Conservation (phyloP, 2,797 vertebrate genomes). For the Clarias pachynema region DNA sequence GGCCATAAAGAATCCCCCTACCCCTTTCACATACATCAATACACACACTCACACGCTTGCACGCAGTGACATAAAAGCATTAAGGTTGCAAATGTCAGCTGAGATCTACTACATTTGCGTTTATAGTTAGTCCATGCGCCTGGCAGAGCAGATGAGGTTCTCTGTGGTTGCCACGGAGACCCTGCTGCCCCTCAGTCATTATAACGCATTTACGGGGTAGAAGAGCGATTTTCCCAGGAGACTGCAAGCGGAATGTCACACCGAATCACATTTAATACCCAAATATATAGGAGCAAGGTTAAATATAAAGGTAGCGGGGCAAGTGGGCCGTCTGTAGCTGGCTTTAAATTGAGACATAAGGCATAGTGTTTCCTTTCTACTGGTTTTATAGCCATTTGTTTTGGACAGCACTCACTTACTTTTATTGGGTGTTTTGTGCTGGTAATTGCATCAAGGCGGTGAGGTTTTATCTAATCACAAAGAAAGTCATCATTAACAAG, state of each 20-base stretch:
- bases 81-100: conserved; percentile 64
- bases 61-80: conserved; percentile 33
- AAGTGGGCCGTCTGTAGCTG: conserved; percentile 21
- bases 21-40: conserved; percentile 41
- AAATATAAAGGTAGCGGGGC: conserved; percentile 27
- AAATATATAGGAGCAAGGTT: conserved; percentile 36
- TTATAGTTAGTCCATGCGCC: conserved; percentile 59
- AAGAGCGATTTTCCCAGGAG: conserved; percentile 57
- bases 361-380: conserved; percentile 26
- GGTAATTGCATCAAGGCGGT: conserved; percentile 36
- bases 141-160: conserved; percentile 67
- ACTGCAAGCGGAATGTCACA: conserved; percentile 65
- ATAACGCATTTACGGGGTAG: conserved; percentile 54
- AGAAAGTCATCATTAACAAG: conserved; percentile 21
- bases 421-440: conserved; percentile 38
- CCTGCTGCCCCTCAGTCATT: conserved; percentile 59
- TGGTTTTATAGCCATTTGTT: conserved; percentile 39
- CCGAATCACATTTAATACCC: conserved; percentile 57
- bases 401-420: conserved; percentile 29
- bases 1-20: conserved; percentile 10
- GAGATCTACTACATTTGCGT: conserved; percentile 66
- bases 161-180: conserved; percentile 71
- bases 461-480: conserved; percentile 22
- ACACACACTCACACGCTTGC: conserved; percentile 44
- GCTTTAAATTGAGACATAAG: conserved; percentile 38